Evolutionary conservation across 2,113 vertebrate species (phyloP).

Genomic region (Strix aluco): DNA sequence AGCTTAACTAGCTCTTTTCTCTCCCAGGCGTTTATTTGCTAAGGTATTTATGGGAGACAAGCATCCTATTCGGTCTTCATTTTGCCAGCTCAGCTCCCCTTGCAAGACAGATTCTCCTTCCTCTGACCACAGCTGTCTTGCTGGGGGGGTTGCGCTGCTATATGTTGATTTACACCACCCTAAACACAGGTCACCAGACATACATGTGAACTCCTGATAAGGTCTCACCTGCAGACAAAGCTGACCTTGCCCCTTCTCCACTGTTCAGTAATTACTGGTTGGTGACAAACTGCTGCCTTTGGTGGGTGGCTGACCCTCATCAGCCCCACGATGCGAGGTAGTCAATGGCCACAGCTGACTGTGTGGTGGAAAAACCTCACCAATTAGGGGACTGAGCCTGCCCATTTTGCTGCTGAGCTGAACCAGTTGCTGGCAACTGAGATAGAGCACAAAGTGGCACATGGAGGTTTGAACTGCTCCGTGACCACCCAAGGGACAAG

Average conservation of each 20-base stretch:
- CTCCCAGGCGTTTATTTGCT: neutral
- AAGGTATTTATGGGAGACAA: neutral
- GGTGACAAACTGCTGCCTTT: neutral
- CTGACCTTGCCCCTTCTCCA: neutral
- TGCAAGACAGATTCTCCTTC: neutral
- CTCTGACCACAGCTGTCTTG: neutral
- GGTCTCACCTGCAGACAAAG: neutral
- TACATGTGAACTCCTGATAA: neutral
- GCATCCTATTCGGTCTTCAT: neutral
- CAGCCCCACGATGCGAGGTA: accelerated
- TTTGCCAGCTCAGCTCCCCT: neutral
- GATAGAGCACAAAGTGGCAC: neutral
- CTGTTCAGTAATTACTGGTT: neutral
- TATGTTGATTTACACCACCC: neutral
- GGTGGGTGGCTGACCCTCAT: neutral
- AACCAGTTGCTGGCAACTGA: neutral
- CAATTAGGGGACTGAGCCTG: neutral
- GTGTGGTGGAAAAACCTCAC: neutral
- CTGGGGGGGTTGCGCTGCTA: neutral
- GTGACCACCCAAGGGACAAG: accelerated
- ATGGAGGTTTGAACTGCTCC: neutral
- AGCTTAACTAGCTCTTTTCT: neutral
- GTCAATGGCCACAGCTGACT: neutral
- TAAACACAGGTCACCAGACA: neutral
- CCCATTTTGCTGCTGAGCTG: neutral